Evolutionary conservation across 2,113 vertebrate genomes (phyloP).

Genomic region (Sclerurus mexicanus): DNA sequence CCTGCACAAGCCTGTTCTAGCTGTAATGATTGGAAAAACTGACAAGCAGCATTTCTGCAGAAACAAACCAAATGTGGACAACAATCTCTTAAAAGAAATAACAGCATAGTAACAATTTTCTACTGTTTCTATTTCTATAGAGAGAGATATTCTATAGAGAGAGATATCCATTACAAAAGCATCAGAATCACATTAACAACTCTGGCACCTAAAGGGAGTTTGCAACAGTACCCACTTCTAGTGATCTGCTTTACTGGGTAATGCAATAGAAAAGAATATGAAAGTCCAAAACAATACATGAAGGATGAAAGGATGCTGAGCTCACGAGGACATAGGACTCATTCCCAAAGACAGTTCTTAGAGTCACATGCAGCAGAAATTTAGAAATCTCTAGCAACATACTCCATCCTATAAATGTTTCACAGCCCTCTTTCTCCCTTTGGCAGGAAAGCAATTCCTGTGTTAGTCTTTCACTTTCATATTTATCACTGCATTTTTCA

Average conservation of each 20-base stretch:
- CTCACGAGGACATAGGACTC: background rate
- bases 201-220: background rate
- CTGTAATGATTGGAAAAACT: background rate
- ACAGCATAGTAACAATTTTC: background rate
- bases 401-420: background rate
- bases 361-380: background rate
- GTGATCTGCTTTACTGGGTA: background rate
- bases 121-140: background rate
- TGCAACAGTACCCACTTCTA: background rate
- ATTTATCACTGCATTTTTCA: background rate
- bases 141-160: background rate
- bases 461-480: background rate
- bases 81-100: background rate
- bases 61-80: background rate
- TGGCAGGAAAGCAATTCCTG: background rate
- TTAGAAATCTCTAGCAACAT: background rate
- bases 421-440: background rate
- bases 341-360: background rate
- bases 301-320: background rate
- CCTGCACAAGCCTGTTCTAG: background rate
- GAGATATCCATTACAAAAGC: background rate
- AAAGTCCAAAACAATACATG: background rate
- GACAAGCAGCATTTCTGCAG: background rate
- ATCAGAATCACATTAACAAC: background rate
- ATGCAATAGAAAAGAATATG: background rate